These are phyloP conservation scores for Lonchura striata DNA, from an alignment of 2,113 vertebrate genomes.

Conservation along the genomic window DNA sequence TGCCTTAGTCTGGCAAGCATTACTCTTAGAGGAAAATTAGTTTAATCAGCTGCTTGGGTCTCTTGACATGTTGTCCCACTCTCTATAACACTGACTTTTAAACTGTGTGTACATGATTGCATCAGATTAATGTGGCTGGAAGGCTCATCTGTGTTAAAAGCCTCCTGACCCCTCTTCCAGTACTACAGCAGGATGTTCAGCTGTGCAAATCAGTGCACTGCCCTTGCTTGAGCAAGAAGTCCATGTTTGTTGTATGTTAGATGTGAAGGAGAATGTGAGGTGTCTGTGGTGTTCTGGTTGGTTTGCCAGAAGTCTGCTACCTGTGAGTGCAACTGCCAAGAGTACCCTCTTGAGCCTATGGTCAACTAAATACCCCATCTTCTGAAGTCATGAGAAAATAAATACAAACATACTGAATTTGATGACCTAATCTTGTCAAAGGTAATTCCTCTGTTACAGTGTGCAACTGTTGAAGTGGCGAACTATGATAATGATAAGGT, in stretches of 20 bases:
- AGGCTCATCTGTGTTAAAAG: not conserved
- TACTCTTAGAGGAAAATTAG: not conserved
- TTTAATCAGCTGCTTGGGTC: not conserved
- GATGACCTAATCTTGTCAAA: not conserved
- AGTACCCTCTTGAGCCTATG: not conserved
- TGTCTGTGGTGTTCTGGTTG: not conserved
- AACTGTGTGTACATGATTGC: not conserved
- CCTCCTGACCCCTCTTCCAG: not conserved
- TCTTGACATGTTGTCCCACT: not conserved
- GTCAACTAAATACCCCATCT: not conserved
- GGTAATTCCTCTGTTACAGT: not conserved
- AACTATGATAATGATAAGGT: not conserved
- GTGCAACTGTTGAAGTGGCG: not conserved
- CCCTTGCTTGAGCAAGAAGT: not conserved
- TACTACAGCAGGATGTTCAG: not conserved
- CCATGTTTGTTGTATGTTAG: accelerated
- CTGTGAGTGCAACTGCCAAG: not conserved
- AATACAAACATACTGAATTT: not conserved
- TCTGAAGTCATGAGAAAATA: not conserved
- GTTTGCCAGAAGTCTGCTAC: not conserved
- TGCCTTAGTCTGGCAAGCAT: not conserved
- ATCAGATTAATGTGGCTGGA: not conserved
- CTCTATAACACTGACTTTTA: not conserved
- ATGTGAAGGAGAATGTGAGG: not conserved
- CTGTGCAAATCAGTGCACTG: not conserved